A percentile compares a stretch with the other conserved stretches of the same genome.
These are phyloP conservation scores for Bhutanitis thaidina DNA, from an alignment of 2,888 invertebrate species.

Conservation along the genomic window DNA sequence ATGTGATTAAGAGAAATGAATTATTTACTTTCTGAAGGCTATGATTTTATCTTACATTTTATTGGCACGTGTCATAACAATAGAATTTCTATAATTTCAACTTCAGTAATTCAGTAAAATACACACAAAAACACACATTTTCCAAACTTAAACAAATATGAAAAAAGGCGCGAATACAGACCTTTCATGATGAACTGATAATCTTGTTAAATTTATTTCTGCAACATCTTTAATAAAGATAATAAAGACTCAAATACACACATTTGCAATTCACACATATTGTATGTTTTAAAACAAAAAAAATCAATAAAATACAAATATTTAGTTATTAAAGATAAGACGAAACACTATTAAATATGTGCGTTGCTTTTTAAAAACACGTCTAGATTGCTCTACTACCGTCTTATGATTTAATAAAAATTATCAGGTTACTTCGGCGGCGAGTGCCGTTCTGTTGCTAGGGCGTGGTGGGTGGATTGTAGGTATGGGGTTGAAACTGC, in stretches of 20 bases:
- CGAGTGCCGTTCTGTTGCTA: constrained; percentile 30
- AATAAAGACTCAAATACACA: neutral
- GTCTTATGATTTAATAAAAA: constrained; percentile 16
- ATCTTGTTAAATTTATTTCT: neutral
- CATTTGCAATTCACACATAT: neutral
- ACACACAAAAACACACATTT: neutral
- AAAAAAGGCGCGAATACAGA: constrained; percentile 8
- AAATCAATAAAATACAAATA: neutral
- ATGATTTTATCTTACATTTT: no score
- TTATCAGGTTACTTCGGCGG: constrained; percentile 13
- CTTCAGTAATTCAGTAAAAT: no score
- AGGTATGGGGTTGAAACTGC: constrained; percentile 36
- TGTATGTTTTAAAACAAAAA: neutral
- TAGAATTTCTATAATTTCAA: no score
- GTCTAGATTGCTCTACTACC: constrained; percentile 2
- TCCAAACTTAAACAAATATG: neutral
- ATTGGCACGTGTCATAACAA: no score
- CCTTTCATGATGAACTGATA: neutral
- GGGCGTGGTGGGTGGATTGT: constrained; percentile 31
- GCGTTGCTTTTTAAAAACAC: constrained; percentile 1
- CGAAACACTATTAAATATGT: neutral
- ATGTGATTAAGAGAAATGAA: no score
- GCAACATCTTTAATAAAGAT: neutral
- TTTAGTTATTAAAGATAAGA: neutral
- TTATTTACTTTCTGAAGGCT: no score